Base-by-base conservation (phyloP, 2,113 vertebrate species). In the Mustela nigripes region DNA sequence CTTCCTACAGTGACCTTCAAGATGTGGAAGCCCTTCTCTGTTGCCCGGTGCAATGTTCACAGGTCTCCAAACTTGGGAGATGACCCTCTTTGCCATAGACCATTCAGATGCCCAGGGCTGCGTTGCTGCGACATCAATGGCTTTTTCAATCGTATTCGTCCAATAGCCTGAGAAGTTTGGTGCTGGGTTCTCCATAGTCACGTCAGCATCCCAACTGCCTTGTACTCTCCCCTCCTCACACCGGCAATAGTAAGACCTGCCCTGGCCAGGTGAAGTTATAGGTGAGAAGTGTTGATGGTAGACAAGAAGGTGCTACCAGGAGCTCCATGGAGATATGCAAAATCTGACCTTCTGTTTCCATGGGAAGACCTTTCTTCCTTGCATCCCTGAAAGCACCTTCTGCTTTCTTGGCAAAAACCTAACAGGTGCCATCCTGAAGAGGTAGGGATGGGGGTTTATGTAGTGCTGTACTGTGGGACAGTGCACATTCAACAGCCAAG, bases 371-470 rank as follows among this genome's bases (percentile, higher is more conserved):
- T 19, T 36, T 58, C 48, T 48, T 80, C 22, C 50, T 48, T 78
- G 71, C 28, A n/a, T 26, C 12, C 7, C 28, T 10, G 1, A 12
- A 15, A 69, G 62, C 36, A 69, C 2, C 62, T 21, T 3, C 36
- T 16, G 84, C 16, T n/a, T 58, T 4, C 36, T n/a, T 28, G 45
- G 11, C 14, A 18, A 31, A 58, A 1, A 10, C 48, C 62, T 80
- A 0, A 21, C 0, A 16, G 48, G 16, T 26, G 53, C 16, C 16
- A 56, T 56, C 16, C 53, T 56, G 53, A 0, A 21, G 0, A 16
- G 60, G 22, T 26, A 12, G 9, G n/a, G 69, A 2, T 15, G 45
- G n/a, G 18, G 16, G 14, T 4, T 14, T 11, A 0, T 0, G 28
- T 11, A 0, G 1, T 15, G 53, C 53, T 56, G 53, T 56, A 16